Base-by-base conservation (phyloP, 2,888 invertebrate genomes). In the Drosophila setosimentum region DNA sequence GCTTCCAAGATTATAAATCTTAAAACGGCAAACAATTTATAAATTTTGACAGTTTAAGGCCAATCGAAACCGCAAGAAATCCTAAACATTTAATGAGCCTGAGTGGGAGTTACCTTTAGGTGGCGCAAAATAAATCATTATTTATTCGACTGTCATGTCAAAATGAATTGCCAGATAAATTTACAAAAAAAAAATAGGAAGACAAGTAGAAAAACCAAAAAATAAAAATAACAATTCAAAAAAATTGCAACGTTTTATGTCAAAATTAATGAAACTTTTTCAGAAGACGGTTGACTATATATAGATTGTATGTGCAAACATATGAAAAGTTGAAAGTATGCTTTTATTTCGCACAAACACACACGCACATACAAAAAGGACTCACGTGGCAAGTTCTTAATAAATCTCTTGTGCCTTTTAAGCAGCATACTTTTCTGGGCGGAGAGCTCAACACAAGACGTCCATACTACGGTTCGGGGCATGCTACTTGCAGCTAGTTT, bases 41-140 rank as follows among this genome's bases (percentile, higher is more conserved):
- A 87, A 80, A 76, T 78, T 83, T 87, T 83, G 89, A 87, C 89
- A 87, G 76, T 78, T 85, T 89, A 82, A 84, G 73, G 80, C 73
- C 64, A 65, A 68, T 66, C 24, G 61, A 57, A 54, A 66, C 53
- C 71, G 58, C 73, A 76, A 69, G 57, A 75, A 80, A 75, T 68
- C 67, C 65, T 57, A 65, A 65, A 48, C 67, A 70, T 73, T 73
- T 86, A 88, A 86, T 86, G 86, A 86, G 81, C 70, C 64, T 54
- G 50, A 45, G 51, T 51, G 55, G 63, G 40, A 63, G 57, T 42
- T 78, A 78, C 79, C 79, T 78, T 75, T 55, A 35, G 58, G 55
- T 55, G 42, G 51, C 32, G 48, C 48, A 42, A 66, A 68, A 89
- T 91, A 89, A 91, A 91, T 91, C 90, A 89, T 90, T 90, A 87